A percentile compares a stretch with the other conserved stretches of the same genome.
phyloP scores from a whole-genome alignment of 2,888 invertebrate genomes.

The Scrobipalpa atriplicella region DNA sequence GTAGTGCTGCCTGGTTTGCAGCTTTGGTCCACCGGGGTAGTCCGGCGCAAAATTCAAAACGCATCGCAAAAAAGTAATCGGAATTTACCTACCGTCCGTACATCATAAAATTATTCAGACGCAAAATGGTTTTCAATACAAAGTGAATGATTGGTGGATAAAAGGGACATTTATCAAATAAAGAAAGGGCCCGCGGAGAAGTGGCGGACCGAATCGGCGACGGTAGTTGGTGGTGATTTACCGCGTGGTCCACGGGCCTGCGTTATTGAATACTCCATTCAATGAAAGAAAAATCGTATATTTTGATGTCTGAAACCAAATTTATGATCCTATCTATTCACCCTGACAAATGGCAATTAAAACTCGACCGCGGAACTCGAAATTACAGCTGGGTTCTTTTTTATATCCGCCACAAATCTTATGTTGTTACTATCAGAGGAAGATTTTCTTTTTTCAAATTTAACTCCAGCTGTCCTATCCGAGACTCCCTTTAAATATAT shows the following conservation, averaged over 20 bases:
- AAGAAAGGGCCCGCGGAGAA: constrained; percentile 41
- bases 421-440: not conserved
- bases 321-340: constrained; percentile 73
- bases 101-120: constrained; percentile 1
- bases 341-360: constrained; percentile 70
- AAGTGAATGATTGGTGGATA: constrained; percentile 15
- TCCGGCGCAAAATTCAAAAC: too few relatives aligned
- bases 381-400: constrained; percentile 5
- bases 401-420: constrained; percentile 10
- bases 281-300: constrained; percentile 75
- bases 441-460: not conserved
- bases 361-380: constrained; percentile 36
- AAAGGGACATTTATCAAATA: constrained; percentile 28
- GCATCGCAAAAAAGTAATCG: too few relatives aligned
- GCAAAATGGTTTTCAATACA: not conserved
- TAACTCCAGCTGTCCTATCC: not conserved
- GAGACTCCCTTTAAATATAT: not conserved
- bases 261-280: constrained; percentile 74
- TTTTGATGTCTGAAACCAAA: constrained; percentile 65
- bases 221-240: constrained; percentile 65
- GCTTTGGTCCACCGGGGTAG: too few relatives aligned
- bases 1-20: too few relatives aligned
- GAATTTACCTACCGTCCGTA: too few relatives aligned
- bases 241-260: constrained; percentile 51
- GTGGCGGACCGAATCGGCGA: constrained; percentile 56